Conservation (phyloP, 2,888 invertebrate species). For the Plutella xylostella region DNA sequence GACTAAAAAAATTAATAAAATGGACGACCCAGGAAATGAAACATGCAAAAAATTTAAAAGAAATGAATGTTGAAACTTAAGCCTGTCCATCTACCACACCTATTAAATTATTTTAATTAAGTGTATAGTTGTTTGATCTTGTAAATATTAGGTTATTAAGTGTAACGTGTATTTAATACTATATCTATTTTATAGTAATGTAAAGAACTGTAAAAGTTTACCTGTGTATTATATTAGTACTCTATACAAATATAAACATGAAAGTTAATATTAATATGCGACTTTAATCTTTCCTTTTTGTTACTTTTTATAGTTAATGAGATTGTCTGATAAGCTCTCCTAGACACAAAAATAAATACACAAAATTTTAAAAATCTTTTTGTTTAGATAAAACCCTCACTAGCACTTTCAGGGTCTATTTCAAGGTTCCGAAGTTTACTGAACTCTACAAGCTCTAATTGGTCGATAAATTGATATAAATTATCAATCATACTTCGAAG, state of each 20-base stretch:
- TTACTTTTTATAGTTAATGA: conserved; percentile 23
- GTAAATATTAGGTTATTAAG: conserved; percentile 60
- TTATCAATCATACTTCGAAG: too few species aligned
- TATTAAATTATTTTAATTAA: conserved; percentile 62
- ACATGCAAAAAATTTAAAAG: conserved; percentile 60
- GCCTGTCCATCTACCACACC: conserved; percentile 43
- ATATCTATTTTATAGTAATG: conserved; percentile 60
- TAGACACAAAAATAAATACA: conserved; percentile 28
- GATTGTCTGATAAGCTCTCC: conserved; percentile 20
- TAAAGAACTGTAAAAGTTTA: conserved; percentile 46
- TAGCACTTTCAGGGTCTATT: too few species aligned
- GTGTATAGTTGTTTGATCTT: conserved; percentile 56
- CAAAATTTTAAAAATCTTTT: conserved; percentile 8
- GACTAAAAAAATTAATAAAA: conserved; percentile 50
- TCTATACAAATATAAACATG: conserved; percentile 48
- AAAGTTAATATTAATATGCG: conserved; percentile 26
- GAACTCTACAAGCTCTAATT: too few species aligned
- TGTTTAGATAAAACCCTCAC: not conserved
- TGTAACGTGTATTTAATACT: conserved; percentile 60
- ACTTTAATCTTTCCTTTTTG: conserved; percentile 30
- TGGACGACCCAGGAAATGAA: conserved; percentile 54
- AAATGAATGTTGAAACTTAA: conserved; percentile 54
- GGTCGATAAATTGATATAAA: too few species aligned
- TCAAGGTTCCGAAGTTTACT: too few species aligned
- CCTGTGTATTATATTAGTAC: conserved; percentile 60